phyloP scores from a whole-genome alignment of 2,113 vertebrate species.

The Platichthys flesus region DNA sequence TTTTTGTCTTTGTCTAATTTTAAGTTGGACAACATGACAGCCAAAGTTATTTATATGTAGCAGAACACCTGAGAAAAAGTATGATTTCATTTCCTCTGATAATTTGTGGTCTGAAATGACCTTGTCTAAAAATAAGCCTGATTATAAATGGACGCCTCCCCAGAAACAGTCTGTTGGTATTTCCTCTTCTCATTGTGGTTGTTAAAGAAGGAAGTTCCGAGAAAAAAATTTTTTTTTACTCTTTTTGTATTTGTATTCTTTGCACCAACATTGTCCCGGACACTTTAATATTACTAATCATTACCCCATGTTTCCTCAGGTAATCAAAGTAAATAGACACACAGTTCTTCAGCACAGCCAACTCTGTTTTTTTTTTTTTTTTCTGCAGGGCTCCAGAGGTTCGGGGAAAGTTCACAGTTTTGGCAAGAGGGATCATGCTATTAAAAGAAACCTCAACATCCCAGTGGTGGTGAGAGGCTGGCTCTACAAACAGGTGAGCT shows the following conservation, averaged over 20 bases:
- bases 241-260: not conserved
- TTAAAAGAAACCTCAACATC: conserved; percentile 94
- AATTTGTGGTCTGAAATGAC: conserved; percentile 10
- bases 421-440: conserved; percentile 95
- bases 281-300: not conserved
- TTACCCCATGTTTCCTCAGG: not conserved
- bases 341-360: conserved; percentile 11
- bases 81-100: not conserved
- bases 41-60: conserved; percentile 4
- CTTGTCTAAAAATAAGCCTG: conserved; percentile 35
- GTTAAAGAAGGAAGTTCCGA: conserved; percentile 24
- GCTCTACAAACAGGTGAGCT: conserved; percentile 96
- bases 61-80: not conserved
- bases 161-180: conserved; percentile 36
- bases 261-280: not conserved
- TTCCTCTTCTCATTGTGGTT: conserved; percentile 29
- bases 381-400: conserved; percentile 83
- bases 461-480: conserved; percentile 96
- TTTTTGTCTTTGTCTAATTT: conserved; percentile 2
- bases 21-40: not conserved
- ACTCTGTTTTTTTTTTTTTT: conserved; percentile 20
- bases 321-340: conserved; percentile 3
- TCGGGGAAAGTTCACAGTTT: conserved; percentile 93
- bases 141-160: conserved; percentile 16
- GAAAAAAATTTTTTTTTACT: not conserved